Evolutionary conservation across 2,113 vertebrate species (phyloP), one percentile per base, ranked within the genome.

Genomic region (Prunella himalayana): DNA sequence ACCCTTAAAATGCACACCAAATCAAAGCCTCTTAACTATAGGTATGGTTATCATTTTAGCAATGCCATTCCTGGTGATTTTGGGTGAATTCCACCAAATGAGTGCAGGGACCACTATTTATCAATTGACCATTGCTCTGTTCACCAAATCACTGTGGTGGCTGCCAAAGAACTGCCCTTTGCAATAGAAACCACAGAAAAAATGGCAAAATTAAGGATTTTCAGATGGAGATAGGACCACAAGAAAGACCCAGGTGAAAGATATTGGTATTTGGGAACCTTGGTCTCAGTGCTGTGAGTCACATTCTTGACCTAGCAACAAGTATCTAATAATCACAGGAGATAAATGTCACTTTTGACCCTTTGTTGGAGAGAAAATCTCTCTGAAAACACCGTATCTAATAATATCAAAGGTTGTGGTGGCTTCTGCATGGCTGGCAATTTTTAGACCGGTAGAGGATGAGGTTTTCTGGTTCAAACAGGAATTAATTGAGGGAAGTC

Each of bases 401-500:
- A 93, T 77, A 82, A 57, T 71, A 81, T 77, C 87, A 82, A 86
- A 90, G 68, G 56, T 6, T 95, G 77, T 33, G 77, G 88, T 82
- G 63, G 66, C 60, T 85, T 88, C 82, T 95, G 82, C 82, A 49
- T 39, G 4, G 9, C 75, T 85, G 75, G 84, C 49, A 89, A 76
- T 87, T 96, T 96, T 97, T 94, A 95, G 83, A 56, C 59, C 1
- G 0, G 82, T 49, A 85, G 73, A 95, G 95, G 93, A 88, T 82
- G 86, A 95, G 86, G 77, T 92, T 95, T 97, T 96, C 94, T 91
- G 84, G 88, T 95, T 97, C 80, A 94, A 95, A 95, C 66, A 50
- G 93, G 86, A 97, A 92, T 95, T 96, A 97, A 95, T 85, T 91
- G 92, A 49, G 70, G 73, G 69, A 95, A 95, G 95, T 96, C 91